A percentile compares a stretch with the other conserved stretches of the same genome.
Conservation (phyloP, 2,888 invertebrate species). For the Charanyca ferruginea region DNA sequence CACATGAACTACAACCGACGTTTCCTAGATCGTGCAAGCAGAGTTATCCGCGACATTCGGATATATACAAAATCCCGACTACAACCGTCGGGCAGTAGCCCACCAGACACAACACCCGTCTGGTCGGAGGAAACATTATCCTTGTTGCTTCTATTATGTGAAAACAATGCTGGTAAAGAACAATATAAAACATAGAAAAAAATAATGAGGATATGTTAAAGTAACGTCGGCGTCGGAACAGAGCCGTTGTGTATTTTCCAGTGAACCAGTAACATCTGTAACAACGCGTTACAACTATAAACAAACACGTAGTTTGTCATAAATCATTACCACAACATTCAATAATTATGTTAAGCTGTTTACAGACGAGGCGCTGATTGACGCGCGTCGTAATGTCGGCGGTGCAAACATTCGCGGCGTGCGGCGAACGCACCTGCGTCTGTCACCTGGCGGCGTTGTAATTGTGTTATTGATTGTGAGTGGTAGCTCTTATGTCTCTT, state of each 20-base stretch:
- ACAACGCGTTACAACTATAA: background rate
- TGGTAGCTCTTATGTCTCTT: background rate
- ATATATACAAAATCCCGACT: too few relatives aligned
- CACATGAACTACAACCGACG: too few relatives aligned
- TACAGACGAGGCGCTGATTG: conserved; percentile 37
- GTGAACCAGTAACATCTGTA: conserved; percentile 6
- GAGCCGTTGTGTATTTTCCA: background rate
- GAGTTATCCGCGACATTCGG: too few relatives aligned
- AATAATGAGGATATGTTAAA: too few relatives aligned
- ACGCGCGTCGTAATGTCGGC: conserved; percentile 16
- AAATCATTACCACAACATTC: conserved; percentile 20
- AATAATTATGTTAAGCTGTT: conserved; percentile 50
- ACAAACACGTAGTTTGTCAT: background rate
- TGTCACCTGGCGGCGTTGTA: background rate
- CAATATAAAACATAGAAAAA: too few relatives aligned
- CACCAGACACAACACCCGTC: too few relatives aligned
- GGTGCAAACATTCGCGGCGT: conserved; percentile 31
- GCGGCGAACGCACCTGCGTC: conserved; percentile 28
- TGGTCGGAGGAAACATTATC: too few relatives aligned
- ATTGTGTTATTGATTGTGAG: conserved; percentile 10
- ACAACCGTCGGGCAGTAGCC: too few relatives aligned
- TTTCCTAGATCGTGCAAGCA: too few relatives aligned
- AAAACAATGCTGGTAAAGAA: too few relatives aligned
- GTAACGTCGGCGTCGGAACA: too few relatives aligned
- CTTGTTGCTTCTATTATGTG: too few relatives aligned